Evolutionary conservation across 1,140 invertebrate genomes (phyloP).

Genomic region (Dreissena polymorpha): DNA sequence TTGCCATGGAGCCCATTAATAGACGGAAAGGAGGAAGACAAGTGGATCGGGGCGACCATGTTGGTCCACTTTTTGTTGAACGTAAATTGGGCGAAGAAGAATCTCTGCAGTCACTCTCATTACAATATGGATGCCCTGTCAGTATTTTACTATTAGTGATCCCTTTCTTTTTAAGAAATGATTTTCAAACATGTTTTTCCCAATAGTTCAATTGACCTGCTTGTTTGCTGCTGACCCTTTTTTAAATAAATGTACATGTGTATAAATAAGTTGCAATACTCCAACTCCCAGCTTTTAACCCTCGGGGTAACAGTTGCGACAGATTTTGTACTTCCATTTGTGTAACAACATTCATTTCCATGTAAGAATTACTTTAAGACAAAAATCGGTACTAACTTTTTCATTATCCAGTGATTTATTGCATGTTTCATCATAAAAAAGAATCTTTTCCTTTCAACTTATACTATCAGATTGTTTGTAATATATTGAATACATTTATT

Average conservation of each 20-base stretch:
- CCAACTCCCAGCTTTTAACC: too few relatives aligned
- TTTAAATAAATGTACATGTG: too few relatives aligned
- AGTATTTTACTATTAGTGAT: conserved; percentile 39
- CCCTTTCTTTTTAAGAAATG: neutral
- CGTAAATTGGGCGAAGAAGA: conserved; percentile 65
- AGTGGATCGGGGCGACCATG: neutral
- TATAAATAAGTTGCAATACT: too few relatives aligned
- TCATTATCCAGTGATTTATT: neutral
- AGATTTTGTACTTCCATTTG: neutral
- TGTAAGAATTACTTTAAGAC: neutral
- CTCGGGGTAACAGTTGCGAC: neutral
- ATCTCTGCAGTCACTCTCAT: conserved; percentile 67
- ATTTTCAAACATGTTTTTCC: too few relatives aligned
- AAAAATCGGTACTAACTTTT: too few relatives aligned
- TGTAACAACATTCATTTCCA: neutral
- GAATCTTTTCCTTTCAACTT: neutral
- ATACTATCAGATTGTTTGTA: neutral
- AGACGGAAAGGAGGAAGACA: conserved; percentile 32
- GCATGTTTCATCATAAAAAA: neutral
- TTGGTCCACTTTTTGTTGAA: conserved; percentile 60
- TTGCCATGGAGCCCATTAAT: conserved; percentile 65
- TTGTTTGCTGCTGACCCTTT: too few relatives aligned
- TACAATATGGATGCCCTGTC: conserved; percentile 72
- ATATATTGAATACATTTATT: neutral
- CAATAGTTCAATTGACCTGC: too few relatives aligned